These are phyloP conservation scores for Sphenopsis melanotis DNA, from an alignment of 2,797 vertebrate species.

Conservation along the genomic window DNA sequence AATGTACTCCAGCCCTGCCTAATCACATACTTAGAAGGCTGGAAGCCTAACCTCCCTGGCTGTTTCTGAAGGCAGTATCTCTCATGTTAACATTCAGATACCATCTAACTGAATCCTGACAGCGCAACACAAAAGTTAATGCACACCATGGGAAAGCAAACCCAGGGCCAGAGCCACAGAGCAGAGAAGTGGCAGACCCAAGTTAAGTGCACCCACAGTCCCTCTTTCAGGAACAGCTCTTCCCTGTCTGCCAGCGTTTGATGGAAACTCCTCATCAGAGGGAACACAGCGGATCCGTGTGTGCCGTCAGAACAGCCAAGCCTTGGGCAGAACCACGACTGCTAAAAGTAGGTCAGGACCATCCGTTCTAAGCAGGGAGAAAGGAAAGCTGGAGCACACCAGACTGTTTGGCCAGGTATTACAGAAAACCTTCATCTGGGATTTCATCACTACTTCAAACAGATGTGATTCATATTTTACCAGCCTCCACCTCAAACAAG, in stretches of 20 bases:
- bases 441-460: slow-evolving; percentile 67
- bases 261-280: neutral
- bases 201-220: neutral
- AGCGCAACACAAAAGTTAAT: neutral
- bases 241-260: neutral
- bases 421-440: slow-evolving; percentile 50
- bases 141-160: neutral
- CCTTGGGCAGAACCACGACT: neutral
- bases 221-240: neutral
- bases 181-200: neutral
- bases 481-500: slow-evolving; percentile 14
- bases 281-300: neutral
- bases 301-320: accelerated
- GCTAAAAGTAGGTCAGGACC: slow-evolving; percentile 46
- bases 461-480: slow-evolving; percentile 49
- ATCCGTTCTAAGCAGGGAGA: neutral
- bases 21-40: neutral
- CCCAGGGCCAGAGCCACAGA: neutral
- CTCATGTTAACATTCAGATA: neutral
- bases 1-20: neutral
- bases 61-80: neutral
- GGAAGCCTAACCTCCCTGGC: neutral
- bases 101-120: neutral
- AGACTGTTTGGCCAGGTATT: slow-evolving; percentile 43
- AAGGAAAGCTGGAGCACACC: neutral